A percentile compares a stretch with the other conserved stretches of the same genome.
Conservation (phyloP, 35 echinoderm and acorn worm species). For the Patiria miniata region DNA sequence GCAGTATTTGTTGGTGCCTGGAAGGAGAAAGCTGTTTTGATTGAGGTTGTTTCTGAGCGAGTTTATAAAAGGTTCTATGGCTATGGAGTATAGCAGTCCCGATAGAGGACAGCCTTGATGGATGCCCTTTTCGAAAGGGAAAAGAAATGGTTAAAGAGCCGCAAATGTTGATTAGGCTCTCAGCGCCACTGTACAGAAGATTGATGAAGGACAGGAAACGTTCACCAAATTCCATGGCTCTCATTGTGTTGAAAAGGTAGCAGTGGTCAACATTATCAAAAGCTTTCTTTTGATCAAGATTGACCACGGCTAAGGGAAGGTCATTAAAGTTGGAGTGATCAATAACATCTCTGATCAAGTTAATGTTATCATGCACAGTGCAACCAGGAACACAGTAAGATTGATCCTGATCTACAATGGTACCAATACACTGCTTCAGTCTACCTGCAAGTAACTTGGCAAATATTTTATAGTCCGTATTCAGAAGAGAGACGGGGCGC, state of each 20-base stretch:
- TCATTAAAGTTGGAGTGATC: not conserved
- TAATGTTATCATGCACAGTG: constrained; percentile 3
- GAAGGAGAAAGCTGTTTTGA: not conserved
- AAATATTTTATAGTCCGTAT: constrained; percentile 32
- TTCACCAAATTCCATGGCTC: constrained; percentile 18
- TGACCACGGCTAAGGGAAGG: not conserved
- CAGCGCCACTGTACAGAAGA: not conserved
- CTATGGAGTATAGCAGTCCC: constrained; percentile 22
- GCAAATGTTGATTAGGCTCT: constrained; percentile 11
- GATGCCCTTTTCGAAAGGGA: not conserved
- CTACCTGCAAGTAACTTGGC: not conserved
- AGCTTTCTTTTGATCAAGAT: constrained; percentile 42
- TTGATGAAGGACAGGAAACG: not conserved
- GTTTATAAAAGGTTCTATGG: constrained; percentile 13
- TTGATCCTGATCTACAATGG: constrained; percentile 6
- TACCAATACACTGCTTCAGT: not conserved
- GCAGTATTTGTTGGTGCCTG: not conserved
- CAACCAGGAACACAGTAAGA: constrained; percentile 17
- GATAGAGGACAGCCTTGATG: constrained; percentile 40
- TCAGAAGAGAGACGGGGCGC: constrained; percentile 14
- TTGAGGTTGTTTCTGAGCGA: not conserved
- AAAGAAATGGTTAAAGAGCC: not conserved
- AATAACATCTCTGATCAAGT: not conserved
- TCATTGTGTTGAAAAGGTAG: constrained; percentile 16
- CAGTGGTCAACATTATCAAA: not conserved